A percentile compares a stretch with the other conserved stretches of the same genome.
Conservation (phyloP, 2,888 invertebrate genomes). For the Uropetala carovei region DNA sequence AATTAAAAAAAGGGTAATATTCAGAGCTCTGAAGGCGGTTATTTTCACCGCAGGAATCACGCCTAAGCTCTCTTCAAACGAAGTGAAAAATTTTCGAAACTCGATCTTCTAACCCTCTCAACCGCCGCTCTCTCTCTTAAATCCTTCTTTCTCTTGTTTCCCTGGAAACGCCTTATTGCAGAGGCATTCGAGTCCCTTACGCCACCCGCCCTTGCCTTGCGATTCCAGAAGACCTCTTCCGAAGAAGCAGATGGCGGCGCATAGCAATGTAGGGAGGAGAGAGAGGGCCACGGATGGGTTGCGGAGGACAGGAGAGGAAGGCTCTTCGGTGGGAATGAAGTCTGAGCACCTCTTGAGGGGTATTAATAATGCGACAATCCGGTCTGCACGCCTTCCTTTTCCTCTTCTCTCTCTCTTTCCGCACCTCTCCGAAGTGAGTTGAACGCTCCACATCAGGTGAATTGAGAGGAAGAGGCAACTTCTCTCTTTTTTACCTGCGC, state of each 20-base stretch:
- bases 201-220: neutral
- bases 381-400: neutral
- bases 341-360: neutral
- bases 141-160: neutral
- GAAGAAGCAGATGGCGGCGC: neutral
- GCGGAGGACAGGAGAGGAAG: neutral
- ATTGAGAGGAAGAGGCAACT: neutral
- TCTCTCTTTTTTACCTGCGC: neutral
- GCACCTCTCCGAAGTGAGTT: neutral
- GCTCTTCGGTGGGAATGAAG: slow-evolving; percentile 16
- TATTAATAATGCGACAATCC: slow-evolving; percentile 17
- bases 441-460: neutral
- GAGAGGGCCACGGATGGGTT: neutral
- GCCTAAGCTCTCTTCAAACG: too few species aligned
- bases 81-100: too few species aligned
- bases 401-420: neutral
- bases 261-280: neutral
- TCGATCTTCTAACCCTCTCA: too few species aligned
- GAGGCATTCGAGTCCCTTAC: neutral
- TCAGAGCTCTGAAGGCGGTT: too few species aligned
- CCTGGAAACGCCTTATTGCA: neutral
- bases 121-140: neutral
- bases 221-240: neutral
- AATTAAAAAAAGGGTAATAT: too few species aligned
- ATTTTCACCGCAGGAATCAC: too few species aligned